These are phyloP conservation scores for Microctonus aethiopoides DNA, from an alignment of 2,888 invertebrate genomes.

Conservation along the genomic window DNA sequence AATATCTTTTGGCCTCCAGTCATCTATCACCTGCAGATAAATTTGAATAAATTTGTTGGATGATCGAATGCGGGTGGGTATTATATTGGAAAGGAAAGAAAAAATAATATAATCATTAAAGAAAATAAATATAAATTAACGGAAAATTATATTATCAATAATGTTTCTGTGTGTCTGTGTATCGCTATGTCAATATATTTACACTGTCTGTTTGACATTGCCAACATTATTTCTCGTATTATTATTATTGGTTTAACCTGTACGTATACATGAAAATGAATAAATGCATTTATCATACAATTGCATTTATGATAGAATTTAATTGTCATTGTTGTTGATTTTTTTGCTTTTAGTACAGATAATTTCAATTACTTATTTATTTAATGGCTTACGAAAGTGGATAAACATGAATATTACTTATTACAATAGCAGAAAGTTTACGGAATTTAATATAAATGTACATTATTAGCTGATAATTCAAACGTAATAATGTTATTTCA, in stretches of 20 bases:
- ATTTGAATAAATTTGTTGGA: neutral
- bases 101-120: neutral
- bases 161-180: too few species aligned
- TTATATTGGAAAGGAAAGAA: neutral
- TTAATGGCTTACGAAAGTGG: too few species aligned
- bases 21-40: conserved; percentile 2
- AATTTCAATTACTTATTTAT: neutral
- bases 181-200: neutral
- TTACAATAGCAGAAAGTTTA: too few species aligned
- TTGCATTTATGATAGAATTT: neutral
- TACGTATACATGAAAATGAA: neutral
- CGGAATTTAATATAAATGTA: conserved; percentile 50
- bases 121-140: neutral
- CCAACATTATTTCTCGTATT: neutral
- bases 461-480: conserved; percentile 51
- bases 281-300: neutral
- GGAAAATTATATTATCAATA: neutral
- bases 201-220: neutral
- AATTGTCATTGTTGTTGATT: neutral
- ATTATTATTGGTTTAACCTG: neutral
- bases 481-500: conserved; percentile 53
- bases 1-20: neutral
- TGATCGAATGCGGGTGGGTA: neutral
- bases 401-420: too few species aligned
- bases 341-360: neutral